Conservation (phyloP, 2,113 vertebrate species). For the Perca schrenkii region DNA sequence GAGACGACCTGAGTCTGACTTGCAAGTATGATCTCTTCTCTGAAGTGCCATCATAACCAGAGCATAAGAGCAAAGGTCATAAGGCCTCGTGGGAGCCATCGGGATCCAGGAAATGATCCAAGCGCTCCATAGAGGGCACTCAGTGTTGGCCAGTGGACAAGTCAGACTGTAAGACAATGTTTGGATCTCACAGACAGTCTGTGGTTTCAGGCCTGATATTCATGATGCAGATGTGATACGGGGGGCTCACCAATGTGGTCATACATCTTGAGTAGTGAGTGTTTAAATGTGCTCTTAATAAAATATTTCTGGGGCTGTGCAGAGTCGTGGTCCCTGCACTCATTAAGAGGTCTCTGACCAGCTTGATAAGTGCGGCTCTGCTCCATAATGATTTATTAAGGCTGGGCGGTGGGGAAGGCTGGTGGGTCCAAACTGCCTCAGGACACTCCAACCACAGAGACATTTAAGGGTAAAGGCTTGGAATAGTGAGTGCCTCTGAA, state of each 20-base stretch:
- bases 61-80: constrained; percentile 71
- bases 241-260: constrained; percentile 61
- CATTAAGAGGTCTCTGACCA: constrained; percentile 83
- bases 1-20: constrained; percentile 49
- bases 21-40: constrained; percentile 46
- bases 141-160: constrained; percentile 36
- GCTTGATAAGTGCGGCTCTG: constrained; percentile 82
- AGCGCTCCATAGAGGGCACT: constrained; percentile 64
- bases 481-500: constrained; percentile 77
- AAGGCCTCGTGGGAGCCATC: constrained; percentile 62
- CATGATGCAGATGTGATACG: constrained; percentile 73
- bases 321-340: constrained; percentile 75
- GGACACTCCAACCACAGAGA: constrained; percentile 81
- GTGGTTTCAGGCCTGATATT: constrained; percentile 54
- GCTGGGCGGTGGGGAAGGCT: constrained; percentile 64
- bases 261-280: constrained; percentile 74
- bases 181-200: constrained; percentile 27
- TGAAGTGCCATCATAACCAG: constrained; percentile 70
- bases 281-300: constrained; percentile 84
- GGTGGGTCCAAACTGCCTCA: constrained; percentile 80
- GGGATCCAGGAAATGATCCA: constrained; percentile 63
- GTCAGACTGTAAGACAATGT: constrained; percentile 31
- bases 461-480: constrained; percentile 82
- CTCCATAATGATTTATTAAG: constrained; percentile 86
- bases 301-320: constrained; percentile 83